A percentile compares a stretch with the other conserved stretches of the same genome.
These are phyloP conservation scores for Paracyclopina nana DNA, from an alignment of 1,140 invertebrate species.

Conservation along the genomic window DNA sequence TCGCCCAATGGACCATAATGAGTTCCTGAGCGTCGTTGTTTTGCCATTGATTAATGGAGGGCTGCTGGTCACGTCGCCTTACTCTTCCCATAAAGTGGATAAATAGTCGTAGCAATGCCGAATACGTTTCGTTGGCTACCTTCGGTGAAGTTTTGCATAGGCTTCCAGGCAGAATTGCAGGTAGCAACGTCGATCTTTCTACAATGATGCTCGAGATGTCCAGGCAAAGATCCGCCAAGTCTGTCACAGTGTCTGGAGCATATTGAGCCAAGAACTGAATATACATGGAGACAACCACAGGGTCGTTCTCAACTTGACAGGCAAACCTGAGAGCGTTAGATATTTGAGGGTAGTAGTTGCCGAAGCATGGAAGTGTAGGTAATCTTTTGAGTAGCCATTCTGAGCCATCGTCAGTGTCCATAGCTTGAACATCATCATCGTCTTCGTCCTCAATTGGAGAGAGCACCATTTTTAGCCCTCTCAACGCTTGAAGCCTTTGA, in stretches of 20 bases:
- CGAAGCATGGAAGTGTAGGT: conserved; percentile 33
- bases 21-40: conserved; percentile 35
- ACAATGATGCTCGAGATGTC: conserved; percentile 80
- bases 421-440: conserved; percentile 21
- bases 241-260: conserved; percentile 40
- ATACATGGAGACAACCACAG: conserved; percentile 63
- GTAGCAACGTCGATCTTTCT: conserved; percentile 68
- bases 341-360: conserved; percentile 12
- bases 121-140: conserved; percentile 33
- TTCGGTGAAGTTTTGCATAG: conserved; percentile 23
- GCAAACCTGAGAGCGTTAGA: conserved; percentile 45
- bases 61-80: conserved; percentile 17
- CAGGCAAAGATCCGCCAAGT: conserved; percentile 29
- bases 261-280: conserved; percentile 60
- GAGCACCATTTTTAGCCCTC: conserved; percentile 44
- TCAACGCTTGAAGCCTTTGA: conserved; percentile 51
- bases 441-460: conserved; percentile 25
- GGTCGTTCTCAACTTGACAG: conserved; percentile 73
- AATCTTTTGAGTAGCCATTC: conserved; percentile 53
- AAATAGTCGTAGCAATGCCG: conserved; percentile 55
- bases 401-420: conserved; percentile 19
- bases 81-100: conserved; percentile 50
- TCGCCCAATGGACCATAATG: conserved; percentile 7
- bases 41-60: conserved; percentile 35
- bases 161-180: conserved; percentile 48